A percentile compares a stretch with the other conserved stretches of the same genome.
Evolutionary conservation across 2,888 invertebrate species (phyloP).

Genomic region (Patella depressa): DNA sequence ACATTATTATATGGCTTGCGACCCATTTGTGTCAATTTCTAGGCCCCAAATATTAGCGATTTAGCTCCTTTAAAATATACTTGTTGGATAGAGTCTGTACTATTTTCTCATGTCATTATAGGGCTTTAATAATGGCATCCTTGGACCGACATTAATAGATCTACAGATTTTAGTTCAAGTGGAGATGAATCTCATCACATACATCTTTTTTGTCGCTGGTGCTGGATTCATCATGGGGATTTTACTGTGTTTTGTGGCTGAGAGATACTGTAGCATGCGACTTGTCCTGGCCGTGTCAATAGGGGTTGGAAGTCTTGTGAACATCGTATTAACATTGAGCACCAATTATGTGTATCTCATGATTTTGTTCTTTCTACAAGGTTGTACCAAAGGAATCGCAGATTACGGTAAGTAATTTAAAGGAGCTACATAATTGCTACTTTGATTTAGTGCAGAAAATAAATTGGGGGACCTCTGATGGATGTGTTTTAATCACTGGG

Average conservation of each 20-base stretch:
- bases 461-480: no score
- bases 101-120: conserved; percentile 9
- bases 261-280: conserved; percentile 19
- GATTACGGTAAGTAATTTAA: conserved; percentile 33
- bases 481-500: no score
- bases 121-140: conserved; percentile 40
- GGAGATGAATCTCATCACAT: conserved; percentile 29
- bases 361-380: conserved; percentile 30
- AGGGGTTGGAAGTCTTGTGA: conserved; percentile 26
- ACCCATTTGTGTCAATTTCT: no score
- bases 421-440: no score
- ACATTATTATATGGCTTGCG: no score
- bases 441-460: no score
- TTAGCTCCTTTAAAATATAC: no score
- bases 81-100: no score
- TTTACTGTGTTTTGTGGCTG: conserved; percentile 20
- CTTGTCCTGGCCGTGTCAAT: conserved; percentile 32
- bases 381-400: conserved; percentile 34
- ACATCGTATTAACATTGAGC: conserved; percentile 28
- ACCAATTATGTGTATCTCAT: conserved; percentile 25
- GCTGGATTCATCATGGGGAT: conserved; percentile 30
- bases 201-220: conserved; percentile 34
- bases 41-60: no score
- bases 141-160: conserved; percentile 38
- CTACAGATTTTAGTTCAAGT: conserved; percentile 23